Conservation (phyloP, 2,113 vertebrate species). For the Cyanistes caeruleus region DNA sequence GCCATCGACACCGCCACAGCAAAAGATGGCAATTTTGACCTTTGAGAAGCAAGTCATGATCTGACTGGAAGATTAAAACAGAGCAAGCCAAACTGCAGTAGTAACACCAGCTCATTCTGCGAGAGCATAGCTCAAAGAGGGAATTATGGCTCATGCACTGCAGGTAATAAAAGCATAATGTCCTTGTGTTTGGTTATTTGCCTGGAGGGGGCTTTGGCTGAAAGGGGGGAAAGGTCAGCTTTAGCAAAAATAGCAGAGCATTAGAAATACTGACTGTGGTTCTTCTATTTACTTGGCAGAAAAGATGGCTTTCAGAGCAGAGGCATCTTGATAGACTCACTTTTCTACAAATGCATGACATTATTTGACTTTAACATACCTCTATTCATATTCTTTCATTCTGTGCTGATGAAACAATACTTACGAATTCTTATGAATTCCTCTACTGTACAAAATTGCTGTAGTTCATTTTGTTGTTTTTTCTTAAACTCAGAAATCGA, state of each 20-base stretch:
- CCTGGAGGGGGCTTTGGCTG: neutral
- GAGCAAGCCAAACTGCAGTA: neutral
- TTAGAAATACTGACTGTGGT: neutral
- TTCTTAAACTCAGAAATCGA: neutral
- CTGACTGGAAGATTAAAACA: neutral
- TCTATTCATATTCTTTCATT: too few species aligned
- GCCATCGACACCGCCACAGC: too few species aligned
- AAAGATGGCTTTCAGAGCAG: too few species aligned
- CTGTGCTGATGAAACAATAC: too few species aligned
- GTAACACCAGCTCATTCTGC: neutral
- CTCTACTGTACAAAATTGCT: too few species aligned
- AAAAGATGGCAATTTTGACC: neutral
- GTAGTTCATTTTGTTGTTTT: too few species aligned
- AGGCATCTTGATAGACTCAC: too few species aligned
- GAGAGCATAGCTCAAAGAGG: neutral
- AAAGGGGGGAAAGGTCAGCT: neutral
- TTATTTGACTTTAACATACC: too few species aligned
- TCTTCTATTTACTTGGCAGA: too few species aligned
- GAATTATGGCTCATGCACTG: constrained; percentile 26
- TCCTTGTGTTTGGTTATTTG: neutral
- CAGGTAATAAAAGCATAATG: neutral
- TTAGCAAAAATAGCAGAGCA: neutral
- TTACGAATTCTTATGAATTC: too few species aligned
- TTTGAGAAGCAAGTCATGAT: neutral
- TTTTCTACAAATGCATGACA: too few species aligned